Conservation (phyloP, 2,113 vertebrate species). For the Alaudala cheleensis region DNA sequence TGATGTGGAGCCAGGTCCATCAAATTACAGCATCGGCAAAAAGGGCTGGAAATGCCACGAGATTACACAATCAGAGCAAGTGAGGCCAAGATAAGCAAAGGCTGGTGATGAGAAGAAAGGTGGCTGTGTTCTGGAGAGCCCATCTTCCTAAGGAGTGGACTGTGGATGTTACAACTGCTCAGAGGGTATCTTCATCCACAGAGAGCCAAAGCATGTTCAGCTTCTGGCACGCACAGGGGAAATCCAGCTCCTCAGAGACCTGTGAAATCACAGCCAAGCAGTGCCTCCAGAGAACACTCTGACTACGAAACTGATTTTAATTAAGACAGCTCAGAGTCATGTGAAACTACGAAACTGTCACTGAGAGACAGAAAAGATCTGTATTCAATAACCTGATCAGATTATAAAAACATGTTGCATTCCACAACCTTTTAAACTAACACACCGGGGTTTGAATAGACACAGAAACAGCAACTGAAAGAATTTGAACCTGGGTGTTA, state of each 20-base stretch:
- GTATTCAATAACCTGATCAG: slow-evolving; percentile 36
- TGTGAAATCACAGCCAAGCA: not conserved
- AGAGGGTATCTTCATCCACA: not conserved
- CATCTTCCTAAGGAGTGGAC: not conserved
- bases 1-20: slow-evolving; percentile 15
- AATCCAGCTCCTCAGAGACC: not conserved
- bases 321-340: not conserved
- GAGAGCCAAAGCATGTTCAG: not conserved
- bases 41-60: not conserved
- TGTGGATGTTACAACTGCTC: not conserved
- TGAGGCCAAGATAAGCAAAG: not conserved
- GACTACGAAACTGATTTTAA: slow-evolving; percentile 22
- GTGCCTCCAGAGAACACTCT: not conserved
- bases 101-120: not conserved
- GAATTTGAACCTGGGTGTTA: accelerated
- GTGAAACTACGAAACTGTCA: not conserved
- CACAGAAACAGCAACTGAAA: not conserved
- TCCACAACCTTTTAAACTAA: slow-evolving; percentile 8
- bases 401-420: slow-evolving; percentile 32
- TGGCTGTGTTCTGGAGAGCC: not conserved
- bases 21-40: not conserved
- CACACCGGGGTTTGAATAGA: not conserved
- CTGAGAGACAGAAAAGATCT: not conserved
- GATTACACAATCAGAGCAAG: not conserved
- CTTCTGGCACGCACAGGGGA: not conserved